These are phyloP conservation scores for Nyctereutes procyonoides DNA, from an alignment of 2,113 vertebrate genomes.

Conservation along the genomic window DNA sequence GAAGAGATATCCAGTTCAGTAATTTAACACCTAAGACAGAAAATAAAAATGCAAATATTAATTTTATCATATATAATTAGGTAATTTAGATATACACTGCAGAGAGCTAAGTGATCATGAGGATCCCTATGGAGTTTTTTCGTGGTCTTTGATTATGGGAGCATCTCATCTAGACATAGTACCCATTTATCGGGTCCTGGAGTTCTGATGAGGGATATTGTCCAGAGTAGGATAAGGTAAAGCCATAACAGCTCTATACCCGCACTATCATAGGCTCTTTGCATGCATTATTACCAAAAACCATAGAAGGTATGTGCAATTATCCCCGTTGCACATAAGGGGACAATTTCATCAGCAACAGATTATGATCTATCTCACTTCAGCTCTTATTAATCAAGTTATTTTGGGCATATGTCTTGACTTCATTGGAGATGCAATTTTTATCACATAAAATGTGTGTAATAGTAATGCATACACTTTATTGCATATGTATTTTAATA, in stretches of 20 bases:
- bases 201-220: not conserved
- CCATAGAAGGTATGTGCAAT: not conserved
- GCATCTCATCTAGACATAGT: not conserved
- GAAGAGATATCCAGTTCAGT: conserved; percentile 2
- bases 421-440: not conserved
- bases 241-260: not conserved
- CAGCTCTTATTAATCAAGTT: not conserved
- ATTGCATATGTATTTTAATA: not conserved
- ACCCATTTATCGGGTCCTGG: not conserved
- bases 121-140: not conserved
- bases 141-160: not conserved
- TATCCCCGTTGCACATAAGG: not conserved
- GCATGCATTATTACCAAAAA: not conserved
- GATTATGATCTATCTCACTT: not conserved
- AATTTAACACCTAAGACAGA: not conserved
- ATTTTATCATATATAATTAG: not conserved
- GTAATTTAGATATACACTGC: not conserved
- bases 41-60: conserved; percentile 3
- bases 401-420: not conserved
- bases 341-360: not conserved
- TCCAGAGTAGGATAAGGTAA: not conserved
- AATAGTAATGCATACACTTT: not conserved
- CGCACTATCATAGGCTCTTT: not conserved
- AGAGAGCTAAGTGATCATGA: not conserved
- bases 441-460: not conserved